A percentile compares a stretch with the other conserved stretches of the same genome.
These are phyloP conservation scores for Okapia johnstoni DNA, from an alignment of 2,113 vertebrate genomes.

Conservation along the genomic window DNA sequence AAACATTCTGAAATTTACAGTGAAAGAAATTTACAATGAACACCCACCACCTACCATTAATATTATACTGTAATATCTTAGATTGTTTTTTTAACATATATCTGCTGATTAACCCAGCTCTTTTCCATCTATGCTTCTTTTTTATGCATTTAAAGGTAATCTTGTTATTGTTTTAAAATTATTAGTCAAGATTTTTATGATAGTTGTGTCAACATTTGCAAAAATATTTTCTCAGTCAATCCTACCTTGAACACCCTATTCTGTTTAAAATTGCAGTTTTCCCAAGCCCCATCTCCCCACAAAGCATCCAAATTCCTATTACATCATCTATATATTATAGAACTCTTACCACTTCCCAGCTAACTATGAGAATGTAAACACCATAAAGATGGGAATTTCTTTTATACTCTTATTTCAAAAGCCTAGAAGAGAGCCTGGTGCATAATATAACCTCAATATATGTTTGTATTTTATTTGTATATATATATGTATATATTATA, in stretches of 20 bases:
- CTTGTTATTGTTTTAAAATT: not conserved
- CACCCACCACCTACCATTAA: not conserved
- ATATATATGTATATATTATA: not conserved
- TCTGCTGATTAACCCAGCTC: not conserved
- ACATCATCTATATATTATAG: not conserved
- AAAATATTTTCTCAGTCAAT: not conserved
- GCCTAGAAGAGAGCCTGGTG: not conserved
- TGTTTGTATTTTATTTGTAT: not conserved
- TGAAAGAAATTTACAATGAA: not conserved
- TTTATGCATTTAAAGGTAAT: not conserved
- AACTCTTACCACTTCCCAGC: not conserved
- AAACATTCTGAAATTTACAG: not conserved
- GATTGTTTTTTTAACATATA: not conserved
- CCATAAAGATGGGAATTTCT: not conserved
- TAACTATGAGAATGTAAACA: not conserved
- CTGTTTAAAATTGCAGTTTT: not conserved
- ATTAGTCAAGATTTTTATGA: not conserved
- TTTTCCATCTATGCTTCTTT: not conserved
- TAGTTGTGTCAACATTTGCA: not conserved
- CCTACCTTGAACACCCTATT: not conserved
- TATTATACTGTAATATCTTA: not conserved
- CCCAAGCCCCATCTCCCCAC: rapidly evolving
- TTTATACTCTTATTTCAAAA: not conserved
- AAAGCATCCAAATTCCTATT: not conserved
- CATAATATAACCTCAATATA: not conserved